Percentiles rank a stretch among this genome's conserved stretches.
phyloP scores from a whole-genome alignment of 2,797 vertebrate genomes.

The Sus cebifrons region DNA sequence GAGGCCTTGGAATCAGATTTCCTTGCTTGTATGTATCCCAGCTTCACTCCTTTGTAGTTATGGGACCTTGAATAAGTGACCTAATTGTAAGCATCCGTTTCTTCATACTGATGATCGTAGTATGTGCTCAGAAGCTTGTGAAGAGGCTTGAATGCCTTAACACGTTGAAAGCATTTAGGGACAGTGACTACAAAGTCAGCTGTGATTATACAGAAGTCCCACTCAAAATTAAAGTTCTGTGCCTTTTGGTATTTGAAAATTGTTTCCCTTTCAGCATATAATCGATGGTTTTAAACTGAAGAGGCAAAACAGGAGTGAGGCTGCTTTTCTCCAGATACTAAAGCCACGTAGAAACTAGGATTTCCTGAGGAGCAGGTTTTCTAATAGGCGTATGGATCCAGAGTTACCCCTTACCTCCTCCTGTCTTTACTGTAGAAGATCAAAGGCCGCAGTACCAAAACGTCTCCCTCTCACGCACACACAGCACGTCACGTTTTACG shows the following conservation, averaged over 20 bases:
- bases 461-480: neutral
- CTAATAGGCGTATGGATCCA: conserved; percentile 11
- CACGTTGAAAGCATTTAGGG: neutral
- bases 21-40: neutral
- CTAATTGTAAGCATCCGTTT: conserved; percentile 49
- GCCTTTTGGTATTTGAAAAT: conserved; percentile 1
- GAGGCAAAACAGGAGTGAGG: neutral
- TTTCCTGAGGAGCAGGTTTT: neutral
- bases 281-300: neutral
- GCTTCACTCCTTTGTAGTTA: neutral
- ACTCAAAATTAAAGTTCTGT: neutral
- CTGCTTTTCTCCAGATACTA: neutral
- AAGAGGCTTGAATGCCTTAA: neutral
- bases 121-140: neutral
- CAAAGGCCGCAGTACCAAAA: conserved; percentile 11
- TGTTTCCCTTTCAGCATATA: conserved; percentile 6
- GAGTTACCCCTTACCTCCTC: neutral
- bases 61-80: neutral
- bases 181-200: neutral
- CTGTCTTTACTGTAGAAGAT: neutral
- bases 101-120: conserved; percentile 10
- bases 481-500: neutral
- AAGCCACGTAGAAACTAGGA: neutral
- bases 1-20: neutral
- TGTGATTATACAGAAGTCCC: neutral